These are phyloP conservation scores for Crocallis elinguaria DNA, from an alignment of 2,888 invertebrate species.

Conservation along the genomic window DNA sequence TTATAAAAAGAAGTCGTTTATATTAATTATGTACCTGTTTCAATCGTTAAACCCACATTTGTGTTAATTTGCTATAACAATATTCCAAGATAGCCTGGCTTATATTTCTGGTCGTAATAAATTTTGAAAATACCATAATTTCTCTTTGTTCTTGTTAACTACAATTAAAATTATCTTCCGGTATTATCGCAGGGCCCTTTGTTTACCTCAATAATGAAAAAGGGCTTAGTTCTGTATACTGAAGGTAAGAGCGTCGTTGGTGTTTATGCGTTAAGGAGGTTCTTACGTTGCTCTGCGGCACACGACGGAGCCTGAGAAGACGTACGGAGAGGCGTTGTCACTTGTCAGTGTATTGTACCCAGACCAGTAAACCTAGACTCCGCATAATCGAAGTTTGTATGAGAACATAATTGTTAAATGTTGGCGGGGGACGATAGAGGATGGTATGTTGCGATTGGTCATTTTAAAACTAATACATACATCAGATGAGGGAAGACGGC, in stretches of 20 bases:
- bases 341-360: too few species aligned
- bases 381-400: too few species aligned
- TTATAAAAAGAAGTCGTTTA: too few species aligned
- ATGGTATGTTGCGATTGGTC: too few species aligned
- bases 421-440: too few species aligned
- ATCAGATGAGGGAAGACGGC: too few species aligned
- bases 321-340: too few species aligned
- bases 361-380: too few species aligned
- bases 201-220: constrained; percentile 8
- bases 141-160: constrained; percentile 10
- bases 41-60: not conserved
- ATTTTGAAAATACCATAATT: not conserved
- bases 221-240: not conserved
- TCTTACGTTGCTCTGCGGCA: too few species aligned
- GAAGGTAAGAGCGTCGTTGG: not conserved
- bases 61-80: not conserved
- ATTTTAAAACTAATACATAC: too few species aligned
- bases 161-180: constrained; percentile 21
- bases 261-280: not conserved
- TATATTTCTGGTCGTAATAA: not conserved
- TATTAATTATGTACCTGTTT: not conserved
- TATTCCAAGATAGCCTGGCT: not conserved
- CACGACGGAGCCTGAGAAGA: too few species aligned
- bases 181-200: constrained; percentile 4
- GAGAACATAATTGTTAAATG: too few species aligned